A percentile compares a stretch with the other conserved stretches of the same genome.
Evolutionary conservation across 2,888 invertebrate genomes (phyloP).

Genomic region (Choreutis nemorana): DNA sequence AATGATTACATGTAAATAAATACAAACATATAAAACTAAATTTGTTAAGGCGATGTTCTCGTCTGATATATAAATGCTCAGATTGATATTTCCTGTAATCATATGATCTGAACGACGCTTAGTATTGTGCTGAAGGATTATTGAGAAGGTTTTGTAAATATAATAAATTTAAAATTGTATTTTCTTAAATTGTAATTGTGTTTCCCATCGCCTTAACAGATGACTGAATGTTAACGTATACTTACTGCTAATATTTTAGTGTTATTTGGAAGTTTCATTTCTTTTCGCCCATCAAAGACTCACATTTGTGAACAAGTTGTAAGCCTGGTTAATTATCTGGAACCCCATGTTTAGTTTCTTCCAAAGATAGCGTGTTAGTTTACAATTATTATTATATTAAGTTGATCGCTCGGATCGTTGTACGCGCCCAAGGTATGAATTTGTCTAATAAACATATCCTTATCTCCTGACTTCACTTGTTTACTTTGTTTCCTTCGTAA

Average conservation of each 20-base stretch:
- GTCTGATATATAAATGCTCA: slow-evolving; percentile 9
- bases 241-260: slow-evolving; percentile 23
- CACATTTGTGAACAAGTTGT: slow-evolving; percentile 6
- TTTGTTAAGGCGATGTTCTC: slow-evolving; percentile 27
- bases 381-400: slow-evolving; percentile 39
- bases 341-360: slow-evolving; percentile 48
- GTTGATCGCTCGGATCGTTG: slow-evolving; percentile 28
- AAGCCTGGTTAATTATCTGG: slow-evolving; percentile 6
- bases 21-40: slow-evolving; percentile 24
- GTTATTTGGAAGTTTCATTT: slow-evolving; percentile 24
- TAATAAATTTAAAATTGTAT: slow-evolving; percentile 2
- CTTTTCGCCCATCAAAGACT: slow-evolving; percentile 13
- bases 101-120: slow-evolving; percentile 3
- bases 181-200: slow-evolving; percentile 1
- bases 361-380: slow-evolving; percentile 60
- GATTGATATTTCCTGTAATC: slow-evolving; percentile 7
- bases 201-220: slow-evolving; percentile 14
- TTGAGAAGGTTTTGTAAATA: slow-evolving; percentile 4
- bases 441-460: slow-evolving; percentile 65
- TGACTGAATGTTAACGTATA: slow-evolving; percentile 14
- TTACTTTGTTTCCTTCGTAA: slow-evolving; percentile 13
- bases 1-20: slow-evolving; percentile 33
- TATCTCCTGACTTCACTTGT: slow-evolving; percentile 42
- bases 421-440: slow-evolving; percentile 41
- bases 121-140: slow-evolving; percentile 3